Evolutionary conservation across 1,140 invertebrate species (phyloP).

Genomic region (Paracyclopina nana): DNA sequence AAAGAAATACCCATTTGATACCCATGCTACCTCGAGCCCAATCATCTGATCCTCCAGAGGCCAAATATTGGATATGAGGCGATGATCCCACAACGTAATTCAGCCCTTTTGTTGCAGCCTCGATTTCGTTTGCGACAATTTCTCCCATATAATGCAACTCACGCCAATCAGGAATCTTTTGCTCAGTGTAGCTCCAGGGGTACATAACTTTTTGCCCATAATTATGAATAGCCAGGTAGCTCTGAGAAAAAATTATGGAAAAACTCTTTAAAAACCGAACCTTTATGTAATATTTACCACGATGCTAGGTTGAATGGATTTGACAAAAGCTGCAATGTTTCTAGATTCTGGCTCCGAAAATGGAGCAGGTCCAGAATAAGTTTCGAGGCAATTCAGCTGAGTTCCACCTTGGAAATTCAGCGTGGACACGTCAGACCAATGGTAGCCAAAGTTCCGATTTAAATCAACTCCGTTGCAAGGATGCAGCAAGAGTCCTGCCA

Average conservation of each 20-base stretch:
- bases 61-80: constrained; percentile 6
- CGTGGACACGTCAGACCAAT: background rate
- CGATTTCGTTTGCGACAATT: too few species aligned
- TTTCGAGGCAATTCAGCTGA: background rate
- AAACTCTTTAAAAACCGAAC: too few species aligned
- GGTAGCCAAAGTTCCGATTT: background rate
- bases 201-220: background rate
- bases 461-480: background rate
- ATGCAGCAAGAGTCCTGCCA: background rate
- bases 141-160: too few species aligned
- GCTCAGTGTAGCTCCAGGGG: background rate
- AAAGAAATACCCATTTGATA: constrained; percentile 27
- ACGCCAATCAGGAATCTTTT: too few species aligned
- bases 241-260: background rate
- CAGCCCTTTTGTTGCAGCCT: too few species aligned
- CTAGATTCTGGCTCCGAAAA: background rate
- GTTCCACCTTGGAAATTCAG: background rate
- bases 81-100: constrained; percentile 8
- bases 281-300: background rate
- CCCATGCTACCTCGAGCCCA: constrained; percentile 26
- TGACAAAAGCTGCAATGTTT: background rate
- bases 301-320: background rate
- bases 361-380: background rate
- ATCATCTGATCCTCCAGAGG: constrained; percentile 26
- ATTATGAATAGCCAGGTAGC: background rate